A percentile compares a stretch with the other conserved stretches of the same genome.
Evolutionary conservation across 1,140 invertebrate species (phyloP).

Genomic region (Ganaspis sp.): DNA sequence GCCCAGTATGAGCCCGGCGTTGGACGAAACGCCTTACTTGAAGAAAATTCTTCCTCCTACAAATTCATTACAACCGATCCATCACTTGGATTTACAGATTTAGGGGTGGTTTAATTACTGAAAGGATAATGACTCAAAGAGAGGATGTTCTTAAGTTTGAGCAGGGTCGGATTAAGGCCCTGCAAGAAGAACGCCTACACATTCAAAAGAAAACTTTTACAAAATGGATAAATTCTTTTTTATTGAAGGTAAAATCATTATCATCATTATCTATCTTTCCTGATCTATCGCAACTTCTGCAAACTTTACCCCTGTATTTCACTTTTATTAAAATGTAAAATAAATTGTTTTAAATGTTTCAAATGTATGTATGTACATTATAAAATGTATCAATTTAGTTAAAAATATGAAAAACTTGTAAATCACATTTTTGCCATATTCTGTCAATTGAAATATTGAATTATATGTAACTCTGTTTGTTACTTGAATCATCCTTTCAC

Average conservation of each 20-base stretch:
- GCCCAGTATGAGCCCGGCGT: conserved; percentile 84
- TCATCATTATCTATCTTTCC: conserved; percentile 13
- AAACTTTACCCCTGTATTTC: too few species aligned
- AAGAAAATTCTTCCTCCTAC: conserved; percentile 53
- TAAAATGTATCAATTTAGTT: too few species aligned
- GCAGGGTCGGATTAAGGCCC: conserved; percentile 95
- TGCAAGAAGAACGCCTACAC: conserved; percentile 97
- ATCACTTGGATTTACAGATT: conserved; percentile 55
- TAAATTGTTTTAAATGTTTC: too few species aligned
- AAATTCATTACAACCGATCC: conserved; percentile 47
- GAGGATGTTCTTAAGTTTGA: conserved; percentile 96
- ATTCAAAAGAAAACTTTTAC: conserved; percentile 99
- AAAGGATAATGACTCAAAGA: conserved; percentile 89
- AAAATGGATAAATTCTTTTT: conserved; percentile 99
- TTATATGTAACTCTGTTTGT: too few species aligned
- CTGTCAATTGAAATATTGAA: too few species aligned
- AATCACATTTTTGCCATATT: too few species aligned
- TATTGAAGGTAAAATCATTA: conserved; percentile 87
- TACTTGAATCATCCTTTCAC: too few species aligned
- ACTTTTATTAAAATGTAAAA: too few species aligned
- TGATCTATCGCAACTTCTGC: too few species aligned
- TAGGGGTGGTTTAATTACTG: conserved; percentile 62
- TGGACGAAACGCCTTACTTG: conserved; percentile 76
- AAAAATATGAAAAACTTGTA: too few species aligned
- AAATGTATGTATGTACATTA: too few species aligned